phyloP scores from a whole-genome alignment of 2,888 invertebrate genomes.

The Latheticus oryzae region DNA sequence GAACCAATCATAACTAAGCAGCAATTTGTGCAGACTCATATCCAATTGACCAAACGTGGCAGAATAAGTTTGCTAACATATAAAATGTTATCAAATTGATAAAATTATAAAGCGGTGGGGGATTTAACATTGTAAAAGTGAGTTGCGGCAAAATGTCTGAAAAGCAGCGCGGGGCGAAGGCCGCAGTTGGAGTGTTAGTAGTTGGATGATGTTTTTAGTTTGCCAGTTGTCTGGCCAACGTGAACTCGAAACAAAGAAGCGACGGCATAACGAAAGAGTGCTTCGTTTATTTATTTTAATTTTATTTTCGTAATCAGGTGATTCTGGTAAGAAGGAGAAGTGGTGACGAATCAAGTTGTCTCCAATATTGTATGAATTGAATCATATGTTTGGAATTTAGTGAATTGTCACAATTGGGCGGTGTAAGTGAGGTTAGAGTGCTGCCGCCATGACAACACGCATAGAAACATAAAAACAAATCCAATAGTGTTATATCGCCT shows the following conservation, averaged over 20 bases:
- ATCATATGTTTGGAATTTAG: conserved; percentile 49
- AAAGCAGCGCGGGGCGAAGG: conserved; percentile 33
- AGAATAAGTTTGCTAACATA: no score
- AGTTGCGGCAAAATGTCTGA: conserved; percentile 37
- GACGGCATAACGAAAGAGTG: conserved; percentile 1
- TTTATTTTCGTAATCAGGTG: conserved; percentile 7
- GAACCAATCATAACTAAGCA: no score
- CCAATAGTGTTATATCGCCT: not conserved
- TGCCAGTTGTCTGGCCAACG: conserved; percentile 32
- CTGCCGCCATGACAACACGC: conserved; percentile 39
- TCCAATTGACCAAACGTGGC: no score
- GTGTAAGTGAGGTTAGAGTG: conserved; percentile 50
- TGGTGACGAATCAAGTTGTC: conserved; percentile 7
- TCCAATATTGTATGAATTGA: conserved; percentile 42
- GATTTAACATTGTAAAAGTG: conserved; percentile 34
- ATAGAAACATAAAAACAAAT: conserved; percentile 26
- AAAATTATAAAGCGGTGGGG: no score
- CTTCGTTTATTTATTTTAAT: no score
- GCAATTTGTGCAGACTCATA: no score
- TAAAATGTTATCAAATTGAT: no score
- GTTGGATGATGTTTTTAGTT: conserved; percentile 34
- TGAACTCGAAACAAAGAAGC: conserved; percentile 34
- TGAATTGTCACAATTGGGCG: conserved; percentile 43
- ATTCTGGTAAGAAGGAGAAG: not conserved
- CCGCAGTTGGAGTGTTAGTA: no score